These are phyloP conservation scores for Allygus modestus DNA, from an alignment of 2,888 invertebrate genomes.

Conservation along the genomic window DNA sequence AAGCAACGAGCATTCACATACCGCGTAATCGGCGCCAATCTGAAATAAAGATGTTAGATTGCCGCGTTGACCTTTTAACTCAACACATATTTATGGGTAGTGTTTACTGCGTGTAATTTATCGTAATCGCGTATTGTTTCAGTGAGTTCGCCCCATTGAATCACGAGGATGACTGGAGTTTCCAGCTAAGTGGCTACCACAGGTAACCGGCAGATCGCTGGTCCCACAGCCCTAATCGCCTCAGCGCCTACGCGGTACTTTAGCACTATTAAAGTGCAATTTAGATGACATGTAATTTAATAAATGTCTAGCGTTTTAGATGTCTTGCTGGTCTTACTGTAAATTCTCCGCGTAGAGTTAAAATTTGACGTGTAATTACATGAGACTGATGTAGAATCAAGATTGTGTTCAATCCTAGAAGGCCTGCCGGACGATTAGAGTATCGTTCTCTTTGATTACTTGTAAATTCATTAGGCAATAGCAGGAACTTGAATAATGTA, in stretches of 20 bases:
- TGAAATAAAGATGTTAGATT: background rate
- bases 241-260: background rate
- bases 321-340: background rate
- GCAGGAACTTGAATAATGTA: no score
- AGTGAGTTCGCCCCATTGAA: background rate
- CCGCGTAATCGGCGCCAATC: background rate
- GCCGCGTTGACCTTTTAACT: background rate
- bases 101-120: background rate
- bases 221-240: background rate
- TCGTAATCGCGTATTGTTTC: background rate
- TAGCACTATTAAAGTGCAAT: background rate
- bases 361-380: background rate
- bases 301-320: background rate
- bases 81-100: background rate
- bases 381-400: background rate
- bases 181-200: background rate
- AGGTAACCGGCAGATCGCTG: background rate
- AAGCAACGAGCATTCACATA: no score
- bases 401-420: no score
- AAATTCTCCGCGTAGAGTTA: background rate
- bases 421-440: no score
- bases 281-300: conserved; percentile 4
- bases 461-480: no score
- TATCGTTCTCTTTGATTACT: no score
- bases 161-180: conserved; percentile 2